Percentiles rank a stretch among this genome's conserved stretches.
These are phyloP conservation scores for Thumatha senex DNA, from an alignment of 2,888 invertebrate species.

Conservation along the genomic window DNA sequence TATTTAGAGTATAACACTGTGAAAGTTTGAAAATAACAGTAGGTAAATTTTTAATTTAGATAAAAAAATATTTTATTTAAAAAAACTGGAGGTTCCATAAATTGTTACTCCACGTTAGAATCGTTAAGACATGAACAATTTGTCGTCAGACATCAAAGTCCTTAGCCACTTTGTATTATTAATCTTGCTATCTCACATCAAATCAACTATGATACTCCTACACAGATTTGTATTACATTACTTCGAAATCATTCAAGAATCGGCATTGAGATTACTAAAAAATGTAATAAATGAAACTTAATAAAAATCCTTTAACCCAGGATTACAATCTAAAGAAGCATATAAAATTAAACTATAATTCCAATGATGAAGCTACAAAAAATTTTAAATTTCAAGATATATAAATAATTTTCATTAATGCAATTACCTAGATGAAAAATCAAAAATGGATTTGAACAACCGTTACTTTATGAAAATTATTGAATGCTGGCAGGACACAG, in stretches of 20 bases:
- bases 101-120: conserved; percentile 23
- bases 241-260: conserved; percentile 42
- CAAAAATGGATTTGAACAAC: conserved; percentile 40
- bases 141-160: conserved; percentile 66
- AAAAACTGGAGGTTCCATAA: neutral
- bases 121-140: conserved; percentile 45
- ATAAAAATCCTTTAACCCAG: conserved; percentile 38
- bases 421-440: conserved; percentile 35
- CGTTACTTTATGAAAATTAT: conserved; percentile 66
- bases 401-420: conserved; percentile 31
- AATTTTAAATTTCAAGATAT: conserved; percentile 31
- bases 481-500: conserved; percentile 68
- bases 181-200: conserved; percentile 57
- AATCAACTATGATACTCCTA: conserved; percentile 57
- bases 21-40: too few relatives aligned
- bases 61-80: too few relatives aligned
- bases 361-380: conserved; percentile 37
- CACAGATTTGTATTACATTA: conserved; percentile 41
- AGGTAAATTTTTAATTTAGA: too few relatives aligned
- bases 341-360: conserved; percentile 37
- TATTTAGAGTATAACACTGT: too few relatives aligned
- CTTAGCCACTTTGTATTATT: conserved; percentile 62
- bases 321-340: conserved; percentile 29
- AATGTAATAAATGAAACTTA: conserved; percentile 34
- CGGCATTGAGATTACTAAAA: conserved; percentile 28